A percentile compares a stretch with the other conserved stretches of the same genome.
These are phyloP conservation scores for Lagenorhynchus albirostris DNA, from an alignment of 2,113 vertebrate species.

Conservation along the genomic window DNA sequence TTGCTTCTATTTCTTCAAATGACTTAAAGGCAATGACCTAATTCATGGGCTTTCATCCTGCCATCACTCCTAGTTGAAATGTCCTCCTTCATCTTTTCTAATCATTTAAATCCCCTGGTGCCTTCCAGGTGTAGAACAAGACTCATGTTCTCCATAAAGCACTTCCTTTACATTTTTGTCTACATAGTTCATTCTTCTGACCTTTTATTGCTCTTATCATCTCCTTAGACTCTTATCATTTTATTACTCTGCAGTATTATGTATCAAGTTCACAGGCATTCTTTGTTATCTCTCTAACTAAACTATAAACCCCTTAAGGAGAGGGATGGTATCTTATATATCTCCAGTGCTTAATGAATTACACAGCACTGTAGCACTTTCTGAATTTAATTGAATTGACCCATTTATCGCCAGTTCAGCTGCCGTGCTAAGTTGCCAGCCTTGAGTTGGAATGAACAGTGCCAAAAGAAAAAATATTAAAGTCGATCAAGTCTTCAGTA, in stretches of 20 bases:
- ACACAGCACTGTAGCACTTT: not conserved
- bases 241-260: not conserved
- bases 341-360: not conserved
- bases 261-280: not conserved
- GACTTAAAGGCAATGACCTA: not conserved
- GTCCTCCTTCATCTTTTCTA: not conserved
- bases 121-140: not conserved
- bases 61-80: not conserved
- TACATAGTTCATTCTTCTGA: not conserved
- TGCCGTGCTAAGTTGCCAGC: not conserved
- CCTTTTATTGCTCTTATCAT: not conserved
- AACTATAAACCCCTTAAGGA: conserved; percentile 3
- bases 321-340: not conserved
- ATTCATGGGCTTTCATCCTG: not conserved
- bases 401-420: conserved; percentile 22
- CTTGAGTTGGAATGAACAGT: conserved; percentile 17
- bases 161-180: not conserved
- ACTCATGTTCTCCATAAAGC: not conserved
- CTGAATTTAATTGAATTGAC: conserved; percentile 27
- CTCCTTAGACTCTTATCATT: conserved; percentile 14
- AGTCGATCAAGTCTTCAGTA: conserved; percentile 42
- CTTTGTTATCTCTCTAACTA: not conserved
- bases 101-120: not conserved
- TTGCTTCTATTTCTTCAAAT: not conserved
- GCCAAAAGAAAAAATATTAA: conserved; percentile 53